A percentile compares a stretch with the other conserved stretches of the same genome.
These are phyloP conservation scores for Nesoenas mayeri DNA, from an alignment of 2,113 vertebrate genomes.

Conservation along the genomic window DNA sequence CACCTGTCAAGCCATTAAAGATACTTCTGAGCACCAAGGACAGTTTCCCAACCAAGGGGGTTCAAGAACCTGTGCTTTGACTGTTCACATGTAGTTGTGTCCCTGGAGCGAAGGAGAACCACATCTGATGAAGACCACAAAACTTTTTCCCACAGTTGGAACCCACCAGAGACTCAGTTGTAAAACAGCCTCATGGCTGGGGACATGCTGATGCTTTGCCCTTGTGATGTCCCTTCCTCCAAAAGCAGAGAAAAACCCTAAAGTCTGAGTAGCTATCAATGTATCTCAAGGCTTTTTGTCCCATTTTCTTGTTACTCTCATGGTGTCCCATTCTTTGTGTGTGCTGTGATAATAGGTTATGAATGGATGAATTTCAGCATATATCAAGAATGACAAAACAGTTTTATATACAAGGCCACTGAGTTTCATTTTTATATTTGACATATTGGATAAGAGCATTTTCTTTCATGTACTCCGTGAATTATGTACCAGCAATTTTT, in stretches of 20 bases:
- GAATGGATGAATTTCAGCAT: neutral
- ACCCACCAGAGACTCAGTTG: neutral
- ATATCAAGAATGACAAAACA: neutral
- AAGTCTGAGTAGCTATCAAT: neutral
- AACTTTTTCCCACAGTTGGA: neutral
- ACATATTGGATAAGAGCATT: neutral
- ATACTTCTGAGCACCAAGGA: neutral
- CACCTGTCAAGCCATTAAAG: neutral
- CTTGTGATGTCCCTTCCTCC: neutral
- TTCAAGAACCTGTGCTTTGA: neutral
- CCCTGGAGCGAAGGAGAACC: neutral
- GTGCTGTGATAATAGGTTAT: neutral
- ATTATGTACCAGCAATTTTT: neutral
- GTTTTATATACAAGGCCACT: neutral
- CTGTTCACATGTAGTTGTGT: neutral
- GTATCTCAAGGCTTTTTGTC: neutral
- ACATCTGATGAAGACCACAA: neutral
- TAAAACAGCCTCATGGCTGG: neutral
- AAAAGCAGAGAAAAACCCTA: neutral
- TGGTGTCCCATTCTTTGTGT: accelerated
- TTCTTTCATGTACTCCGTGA: neutral
- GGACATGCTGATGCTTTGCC: neutral
- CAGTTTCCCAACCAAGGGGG: accelerated
- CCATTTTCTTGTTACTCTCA: neutral
- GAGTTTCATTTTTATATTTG: neutral